Evolutionary conservation across 2,113 vertebrate genomes (phyloP).

Genomic region (Smithornis capensis): DNA sequence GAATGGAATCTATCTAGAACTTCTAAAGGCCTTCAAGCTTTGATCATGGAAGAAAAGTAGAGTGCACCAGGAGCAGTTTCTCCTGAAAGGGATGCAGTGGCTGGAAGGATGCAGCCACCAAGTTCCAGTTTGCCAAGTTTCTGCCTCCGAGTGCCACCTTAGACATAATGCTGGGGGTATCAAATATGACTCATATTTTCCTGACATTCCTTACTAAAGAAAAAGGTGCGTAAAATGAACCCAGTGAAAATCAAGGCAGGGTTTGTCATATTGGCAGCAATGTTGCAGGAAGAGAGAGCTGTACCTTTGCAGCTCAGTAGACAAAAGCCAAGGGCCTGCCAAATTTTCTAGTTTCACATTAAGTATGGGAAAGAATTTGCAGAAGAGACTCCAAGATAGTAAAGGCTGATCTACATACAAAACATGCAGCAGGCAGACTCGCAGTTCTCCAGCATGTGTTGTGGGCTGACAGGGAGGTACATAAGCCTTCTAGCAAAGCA

Average conservation of each 20-base stretch:
- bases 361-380: background rate
- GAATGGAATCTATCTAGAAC: background rate
- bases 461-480: background rate
- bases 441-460: background rate
- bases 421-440: fast-evolving
- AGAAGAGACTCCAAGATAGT: background rate
- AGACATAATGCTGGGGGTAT: background rate
- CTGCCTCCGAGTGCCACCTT: background rate
- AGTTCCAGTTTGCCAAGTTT: background rate
- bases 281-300: background rate
- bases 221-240: background rate
- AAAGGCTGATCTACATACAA: background rate
- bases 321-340: background rate
- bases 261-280: background rate
- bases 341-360: background rate
- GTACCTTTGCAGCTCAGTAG: background rate
- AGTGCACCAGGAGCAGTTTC: background rate
- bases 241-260: background rate
- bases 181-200: background rate
- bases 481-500: background rate
- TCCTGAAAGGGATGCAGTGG: background rate
- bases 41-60: background rate
- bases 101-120: background rate
- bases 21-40: background rate
- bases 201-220: background rate